phyloP scores from a whole-genome alignment of 1,140 invertebrate species.

The Drosophila littoralis region DNA sequence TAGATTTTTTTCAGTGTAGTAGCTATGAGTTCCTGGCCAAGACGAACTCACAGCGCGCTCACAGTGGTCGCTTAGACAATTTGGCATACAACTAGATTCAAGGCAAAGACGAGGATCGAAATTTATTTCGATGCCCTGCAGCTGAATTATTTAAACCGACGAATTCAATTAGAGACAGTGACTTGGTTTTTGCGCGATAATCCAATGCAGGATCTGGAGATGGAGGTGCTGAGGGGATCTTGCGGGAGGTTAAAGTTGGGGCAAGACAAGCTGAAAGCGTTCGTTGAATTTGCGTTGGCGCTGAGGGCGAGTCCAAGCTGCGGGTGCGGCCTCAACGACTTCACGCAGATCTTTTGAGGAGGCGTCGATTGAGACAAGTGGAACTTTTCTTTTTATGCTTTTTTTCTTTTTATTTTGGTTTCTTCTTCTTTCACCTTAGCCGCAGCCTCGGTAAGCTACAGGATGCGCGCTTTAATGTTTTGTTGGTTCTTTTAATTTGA shows the following conservation, averaged over 20 bases:
- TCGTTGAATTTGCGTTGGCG: constrained; percentile 78
- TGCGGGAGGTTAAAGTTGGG: background rate
- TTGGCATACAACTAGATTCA: constrained; percentile 49
- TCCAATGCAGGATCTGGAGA: constrained; percentile 9
- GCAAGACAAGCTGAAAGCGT: constrained; percentile 10
- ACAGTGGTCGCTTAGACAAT: constrained; percentile 50
- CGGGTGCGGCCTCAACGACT: constrained; percentile 65
- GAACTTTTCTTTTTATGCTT: constrained; percentile 45
- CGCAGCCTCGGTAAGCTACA: constrained; percentile 5
- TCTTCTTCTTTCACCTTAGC: constrained; percentile 31
- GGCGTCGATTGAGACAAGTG: constrained; percentile 72
- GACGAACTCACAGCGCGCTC: constrained; percentile 45
- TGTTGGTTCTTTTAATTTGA: constrained; percentile 73
- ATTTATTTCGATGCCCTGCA: constrained; percentile 81
- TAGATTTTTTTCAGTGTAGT: constrained; percentile 7
- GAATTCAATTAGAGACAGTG: constrained; percentile 84
- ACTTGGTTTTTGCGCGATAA: constrained; percentile 81
- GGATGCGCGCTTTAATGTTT: constrained; percentile 39
- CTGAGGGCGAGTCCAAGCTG: constrained; percentile 71
- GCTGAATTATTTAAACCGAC: constrained; percentile 84
- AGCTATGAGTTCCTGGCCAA: constrained; percentile 20
- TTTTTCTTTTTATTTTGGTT: constrained; percentile 13
- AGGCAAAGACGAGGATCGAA: constrained; percentile 46
- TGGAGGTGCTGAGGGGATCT: background rate
- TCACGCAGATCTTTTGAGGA: constrained; percentile 65